Percentiles rank a stretch among this genome's conserved stretches.
These are phyloP conservation scores for Scortum barcoo DNA, from an alignment of 2,113 vertebrate species.

Conservation along the genomic window DNA sequence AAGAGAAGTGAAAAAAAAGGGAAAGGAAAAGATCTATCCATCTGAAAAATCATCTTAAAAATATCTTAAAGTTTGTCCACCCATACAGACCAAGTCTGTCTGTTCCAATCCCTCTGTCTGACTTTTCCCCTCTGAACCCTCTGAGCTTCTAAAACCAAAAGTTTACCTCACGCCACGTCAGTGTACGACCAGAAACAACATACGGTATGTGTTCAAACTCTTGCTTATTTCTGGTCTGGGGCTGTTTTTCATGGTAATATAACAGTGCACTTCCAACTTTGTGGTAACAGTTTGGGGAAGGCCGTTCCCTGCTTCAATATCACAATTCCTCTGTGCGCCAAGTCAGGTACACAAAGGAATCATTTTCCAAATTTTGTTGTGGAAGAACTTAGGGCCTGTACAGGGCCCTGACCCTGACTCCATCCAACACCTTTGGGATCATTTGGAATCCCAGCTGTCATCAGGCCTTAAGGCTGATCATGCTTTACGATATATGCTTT, in stretches of 20 bases:
- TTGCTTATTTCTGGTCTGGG: neutral
- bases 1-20: neutral
- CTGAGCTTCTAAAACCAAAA: slow-evolving; percentile 55
- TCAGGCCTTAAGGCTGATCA: neutral
- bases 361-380: neutral
- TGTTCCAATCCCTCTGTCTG: slow-evolving; percentile 25
- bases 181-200: neutral
- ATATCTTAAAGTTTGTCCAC: neutral
- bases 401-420: neutral
- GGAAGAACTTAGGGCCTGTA: neutral
- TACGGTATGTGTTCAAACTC: neutral
- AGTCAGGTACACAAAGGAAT: neutral
- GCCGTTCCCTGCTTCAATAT: neutral
- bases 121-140: slow-evolving; percentile 37
- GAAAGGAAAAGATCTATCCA: neutral
- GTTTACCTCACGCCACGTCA: slow-evolving; percentile 73
- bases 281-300: neutral
- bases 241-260: neutral
- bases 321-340: neutral
- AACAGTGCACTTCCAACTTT: neutral
- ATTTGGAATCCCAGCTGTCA: neutral
- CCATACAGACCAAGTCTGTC: slow-evolving; percentile 7
- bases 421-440: neutral
- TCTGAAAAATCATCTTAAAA: neutral
- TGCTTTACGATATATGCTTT: no score